Conservation (phyloP, 1,140 invertebrate genomes). For the Caenorhabditis tropicalis region DNA sequence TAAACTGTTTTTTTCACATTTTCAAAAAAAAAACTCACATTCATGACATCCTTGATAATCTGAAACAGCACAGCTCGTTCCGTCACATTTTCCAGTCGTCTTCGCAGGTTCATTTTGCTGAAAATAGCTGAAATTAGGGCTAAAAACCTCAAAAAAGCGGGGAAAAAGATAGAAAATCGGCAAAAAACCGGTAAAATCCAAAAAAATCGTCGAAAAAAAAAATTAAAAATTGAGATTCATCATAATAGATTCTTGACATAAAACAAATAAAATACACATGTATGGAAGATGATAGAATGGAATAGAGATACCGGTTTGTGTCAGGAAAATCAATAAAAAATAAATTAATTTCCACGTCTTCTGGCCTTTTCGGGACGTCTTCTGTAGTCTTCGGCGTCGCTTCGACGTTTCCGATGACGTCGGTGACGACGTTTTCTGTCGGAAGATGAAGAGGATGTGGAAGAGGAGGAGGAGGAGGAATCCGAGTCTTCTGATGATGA, state of each 20-base stretch:
- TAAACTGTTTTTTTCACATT: too few species aligned
- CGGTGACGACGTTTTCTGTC: not conserved
- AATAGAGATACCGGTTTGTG: not conserved
- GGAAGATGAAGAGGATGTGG: not conserved
- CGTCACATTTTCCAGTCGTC: not conserved
- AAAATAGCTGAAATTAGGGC: too few species aligned
- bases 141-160: too few species aligned
- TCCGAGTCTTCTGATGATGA: not conserved
- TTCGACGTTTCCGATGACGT: not conserved
- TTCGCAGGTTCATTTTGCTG: not conserved
- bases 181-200: too few species aligned
- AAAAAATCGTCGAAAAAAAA: too few species aligned
- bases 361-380: not conserved
- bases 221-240: too few species aligned
- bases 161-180: not conserved
- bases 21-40: not conserved
- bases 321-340: not conserved
- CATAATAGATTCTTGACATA: too few species aligned
- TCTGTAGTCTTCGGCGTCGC: not conserved
- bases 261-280: too few species aligned
- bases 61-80: conserved; percentile 5
- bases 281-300: not conserved
- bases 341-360: not conserved
- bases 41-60: not conserved
- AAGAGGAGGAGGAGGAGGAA: not conserved